Evolutionary conservation across 2,113 vertebrate genomes (phyloP).

Genomic region (Malaclemys terrapin): DNA sequence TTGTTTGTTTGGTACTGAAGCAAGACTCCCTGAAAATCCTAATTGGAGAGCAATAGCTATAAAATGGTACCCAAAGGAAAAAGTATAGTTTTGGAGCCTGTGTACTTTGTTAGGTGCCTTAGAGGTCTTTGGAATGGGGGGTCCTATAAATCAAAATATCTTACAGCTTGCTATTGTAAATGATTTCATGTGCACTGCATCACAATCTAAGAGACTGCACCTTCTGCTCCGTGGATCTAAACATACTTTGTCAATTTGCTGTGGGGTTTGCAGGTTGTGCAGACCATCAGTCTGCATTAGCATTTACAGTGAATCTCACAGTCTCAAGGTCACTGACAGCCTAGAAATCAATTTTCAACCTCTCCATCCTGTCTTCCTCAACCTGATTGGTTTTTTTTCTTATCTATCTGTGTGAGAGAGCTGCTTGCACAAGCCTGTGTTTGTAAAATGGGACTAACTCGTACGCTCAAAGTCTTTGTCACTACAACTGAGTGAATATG

Average conservation of each 20-base stretch:
- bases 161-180: neutral
- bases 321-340: constrained; percentile 52
- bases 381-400: constrained; percentile 26
- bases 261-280: neutral
- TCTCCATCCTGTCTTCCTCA: constrained; percentile 17
- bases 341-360: constrained; percentile 64
- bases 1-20: neutral
- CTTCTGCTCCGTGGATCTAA: constrained; percentile 13
- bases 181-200: neutral
- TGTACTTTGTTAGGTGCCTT: neutral
- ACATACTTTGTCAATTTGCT: constrained; percentile 25
- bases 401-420: constrained; percentile 34
- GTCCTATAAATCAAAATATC: neutral
- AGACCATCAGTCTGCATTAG: constrained; percentile 18
- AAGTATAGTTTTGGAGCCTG: neutral
- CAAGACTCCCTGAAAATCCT: neutral
- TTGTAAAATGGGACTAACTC: neutral
- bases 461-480: constrained; percentile 25
- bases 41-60: neutral
- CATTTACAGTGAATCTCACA: neutral
- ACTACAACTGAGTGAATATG: neutral
- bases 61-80: neutral
- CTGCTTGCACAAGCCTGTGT: neutral
- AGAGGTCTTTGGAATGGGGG: neutral
- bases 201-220: neutral